These are phyloP conservation scores for Hermetia illucens DNA, from an alignment of 1,140 invertebrate species.

Conservation along the genomic window DNA sequence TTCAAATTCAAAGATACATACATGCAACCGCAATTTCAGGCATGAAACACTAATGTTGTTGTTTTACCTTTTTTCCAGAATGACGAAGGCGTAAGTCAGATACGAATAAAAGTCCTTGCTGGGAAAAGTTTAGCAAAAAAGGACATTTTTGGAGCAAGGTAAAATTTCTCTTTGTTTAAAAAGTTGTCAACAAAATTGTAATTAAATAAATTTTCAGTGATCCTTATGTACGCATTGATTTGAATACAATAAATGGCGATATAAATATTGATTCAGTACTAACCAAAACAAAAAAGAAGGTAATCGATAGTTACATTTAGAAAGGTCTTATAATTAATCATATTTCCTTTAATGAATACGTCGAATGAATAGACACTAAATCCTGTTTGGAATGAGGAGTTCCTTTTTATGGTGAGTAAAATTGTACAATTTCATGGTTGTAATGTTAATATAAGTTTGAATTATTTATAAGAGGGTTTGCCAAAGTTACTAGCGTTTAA, in stretches of 20 bases:
- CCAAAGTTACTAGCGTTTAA: too few species aligned
- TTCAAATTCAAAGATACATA: too few species aligned
- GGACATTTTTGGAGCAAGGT: constrained; percentile 96
- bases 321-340: too few species aligned
- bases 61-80: constrained; percentile 49
- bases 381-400: constrained; percentile 94
- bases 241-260: constrained; percentile 71
- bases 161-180: constrained; percentile 17
- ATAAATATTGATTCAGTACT: constrained; percentile 79
- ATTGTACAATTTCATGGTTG: too few species aligned
- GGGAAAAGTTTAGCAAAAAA: constrained; percentile 89
- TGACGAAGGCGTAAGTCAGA: constrained; percentile 55
- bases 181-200: not conserved
- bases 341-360: too few species aligned
- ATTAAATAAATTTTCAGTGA: constrained; percentile 50
- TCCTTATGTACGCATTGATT: constrained; percentile 88
- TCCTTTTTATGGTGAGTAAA: constrained; percentile 74
- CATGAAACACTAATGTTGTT: too few species aligned
- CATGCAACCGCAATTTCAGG: too few species aligned
- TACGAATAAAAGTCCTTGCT: constrained; percentile 69
- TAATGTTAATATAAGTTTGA: too few species aligned
- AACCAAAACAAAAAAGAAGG: constrained; percentile 94
- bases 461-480: too few species aligned
- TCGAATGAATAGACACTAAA: constrained; percentile 87
- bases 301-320: constrained; percentile 30